These are phyloP conservation scores for Petromus typicus DNA, from an alignment of 2,113 vertebrate species.

Conservation along the genomic window DNA sequence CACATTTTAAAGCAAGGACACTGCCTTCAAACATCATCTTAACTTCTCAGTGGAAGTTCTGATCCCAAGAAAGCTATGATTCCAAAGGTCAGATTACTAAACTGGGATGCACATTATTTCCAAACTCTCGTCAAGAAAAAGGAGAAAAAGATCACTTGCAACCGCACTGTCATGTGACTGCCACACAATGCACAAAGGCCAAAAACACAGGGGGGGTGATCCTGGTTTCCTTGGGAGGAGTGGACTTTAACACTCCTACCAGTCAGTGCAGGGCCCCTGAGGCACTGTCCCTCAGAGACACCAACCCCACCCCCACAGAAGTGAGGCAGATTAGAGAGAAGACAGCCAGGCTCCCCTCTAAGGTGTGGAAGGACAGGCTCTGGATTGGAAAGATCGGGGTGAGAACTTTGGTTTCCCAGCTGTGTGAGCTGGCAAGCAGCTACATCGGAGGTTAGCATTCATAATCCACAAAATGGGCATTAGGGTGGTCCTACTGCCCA, in stretches of 20 bases:
- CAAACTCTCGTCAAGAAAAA: background rate
- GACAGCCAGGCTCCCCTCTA: rapidly evolving
- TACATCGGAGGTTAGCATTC: background rate
- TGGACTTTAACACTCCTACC: no score
- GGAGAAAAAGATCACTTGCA: background rate
- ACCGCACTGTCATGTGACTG: rapidly evolving
- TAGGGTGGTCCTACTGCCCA: no score
- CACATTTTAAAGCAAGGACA: conserved; percentile 5
- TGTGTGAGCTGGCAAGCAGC: rapidly evolving
- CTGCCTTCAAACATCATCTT: background rate
- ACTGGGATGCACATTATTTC: background rate
- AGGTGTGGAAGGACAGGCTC: rapidly evolving
- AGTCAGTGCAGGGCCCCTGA: rapidly evolving
- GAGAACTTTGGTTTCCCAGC: background rate
- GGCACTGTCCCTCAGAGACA: background rate
- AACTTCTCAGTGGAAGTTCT: background rate
- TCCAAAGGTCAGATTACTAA: background rate
- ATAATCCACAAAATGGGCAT: rapidly evolving
- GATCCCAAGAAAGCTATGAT: background rate
- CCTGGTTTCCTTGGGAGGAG: background rate
- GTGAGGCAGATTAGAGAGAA: rapidly evolving
- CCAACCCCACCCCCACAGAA: background rate
- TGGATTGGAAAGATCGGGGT: background rate
- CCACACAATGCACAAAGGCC: background rate
- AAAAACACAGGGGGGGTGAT: no score